phyloP scores from a whole-genome alignment of 2,113 vertebrate species.

The Petromus typicus region DNA sequence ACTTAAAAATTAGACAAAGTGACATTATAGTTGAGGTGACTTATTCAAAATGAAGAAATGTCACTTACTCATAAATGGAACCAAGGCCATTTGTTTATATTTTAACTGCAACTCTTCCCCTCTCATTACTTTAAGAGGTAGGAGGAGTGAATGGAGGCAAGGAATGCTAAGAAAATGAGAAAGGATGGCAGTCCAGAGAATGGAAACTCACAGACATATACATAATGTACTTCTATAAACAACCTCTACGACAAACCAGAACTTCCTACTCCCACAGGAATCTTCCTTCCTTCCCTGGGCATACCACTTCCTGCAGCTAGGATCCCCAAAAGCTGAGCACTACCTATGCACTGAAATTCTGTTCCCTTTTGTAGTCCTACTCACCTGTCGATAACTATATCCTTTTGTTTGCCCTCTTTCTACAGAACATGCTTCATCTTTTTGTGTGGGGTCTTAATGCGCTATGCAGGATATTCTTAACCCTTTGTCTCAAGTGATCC shows the following conservation, averaged over 20 bases:
- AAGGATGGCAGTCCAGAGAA: neutral
- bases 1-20: no score
- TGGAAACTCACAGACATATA: neutral
- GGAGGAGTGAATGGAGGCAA: neutral
- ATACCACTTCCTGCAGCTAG: neutral
- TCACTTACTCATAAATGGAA: neutral
- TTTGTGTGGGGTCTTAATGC: neutral
- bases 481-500: neutral
- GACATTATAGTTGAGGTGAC: neutral
- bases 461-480: neutral
- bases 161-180: neutral
- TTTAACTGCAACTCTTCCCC: neutral
- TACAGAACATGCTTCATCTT: neutral
- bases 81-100: neutral
- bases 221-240: neutral
- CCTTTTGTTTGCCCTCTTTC: neutral
- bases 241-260: neutral
- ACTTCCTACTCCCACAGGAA: neutral
- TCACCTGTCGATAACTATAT: neutral
- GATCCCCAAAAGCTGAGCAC: neutral
- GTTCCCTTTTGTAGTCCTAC: neutral
- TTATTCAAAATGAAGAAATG: constrained; percentile 30
- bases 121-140: neutral
- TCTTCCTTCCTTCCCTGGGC: neutral
- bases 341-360: no score